These are phyloP conservation scores for Phragmatobia fuliginosa DNA, from an alignment of 2,888 invertebrate genomes.

Conservation along the genomic window DNA sequence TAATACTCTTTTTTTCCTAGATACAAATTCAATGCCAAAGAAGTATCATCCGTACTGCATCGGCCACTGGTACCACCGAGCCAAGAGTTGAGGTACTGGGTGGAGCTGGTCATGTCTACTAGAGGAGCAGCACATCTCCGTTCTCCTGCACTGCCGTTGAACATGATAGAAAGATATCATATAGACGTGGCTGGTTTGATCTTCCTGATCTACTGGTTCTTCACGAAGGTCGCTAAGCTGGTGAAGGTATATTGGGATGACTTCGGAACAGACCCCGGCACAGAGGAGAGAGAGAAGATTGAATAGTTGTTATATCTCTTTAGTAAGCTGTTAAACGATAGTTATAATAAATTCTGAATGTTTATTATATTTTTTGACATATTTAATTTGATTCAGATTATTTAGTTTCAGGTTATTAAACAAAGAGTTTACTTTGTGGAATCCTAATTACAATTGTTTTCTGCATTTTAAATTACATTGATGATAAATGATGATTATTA, in stretches of 20 bases:
- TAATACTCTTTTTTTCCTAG: slow-evolving; percentile 42
- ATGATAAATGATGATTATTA: too few relatives aligned
- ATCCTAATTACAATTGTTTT: too few relatives aligned
- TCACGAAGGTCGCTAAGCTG: slow-evolving; percentile 61
- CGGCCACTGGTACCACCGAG: slow-evolving; percentile 47
- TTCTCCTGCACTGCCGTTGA: slow-evolving; percentile 56
- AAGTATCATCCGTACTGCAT: slow-evolving; percentile 54
- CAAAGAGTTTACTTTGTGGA: neutral
- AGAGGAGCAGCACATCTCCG: slow-evolving; percentile 59
- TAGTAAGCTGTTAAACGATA: neutral
- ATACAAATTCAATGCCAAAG: slow-evolving; percentile 53
- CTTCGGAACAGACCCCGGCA: slow-evolving; percentile 33
- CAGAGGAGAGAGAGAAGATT: slow-evolving; percentile 50
- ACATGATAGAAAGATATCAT: slow-evolving; percentile 53
- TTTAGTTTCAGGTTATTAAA: neutral
- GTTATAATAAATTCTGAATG: neutral
- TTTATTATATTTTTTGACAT: neutral
- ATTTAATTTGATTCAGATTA: neutral
- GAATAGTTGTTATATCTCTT: slow-evolving; percentile 30
- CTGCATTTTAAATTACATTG: too few relatives aligned
- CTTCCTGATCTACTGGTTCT: slow-evolving; percentile 62
- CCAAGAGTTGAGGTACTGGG: slow-evolving; percentile 60
- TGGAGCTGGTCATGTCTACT: slow-evolving; percentile 55
- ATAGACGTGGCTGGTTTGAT: slow-evolving; percentile 56
- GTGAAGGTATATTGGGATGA: slow-evolving; percentile 57